These are phyloP conservation scores for Hydrotaea diabolus DNA, from an alignment of 2,888 invertebrate species.

Conservation along the genomic window DNA sequence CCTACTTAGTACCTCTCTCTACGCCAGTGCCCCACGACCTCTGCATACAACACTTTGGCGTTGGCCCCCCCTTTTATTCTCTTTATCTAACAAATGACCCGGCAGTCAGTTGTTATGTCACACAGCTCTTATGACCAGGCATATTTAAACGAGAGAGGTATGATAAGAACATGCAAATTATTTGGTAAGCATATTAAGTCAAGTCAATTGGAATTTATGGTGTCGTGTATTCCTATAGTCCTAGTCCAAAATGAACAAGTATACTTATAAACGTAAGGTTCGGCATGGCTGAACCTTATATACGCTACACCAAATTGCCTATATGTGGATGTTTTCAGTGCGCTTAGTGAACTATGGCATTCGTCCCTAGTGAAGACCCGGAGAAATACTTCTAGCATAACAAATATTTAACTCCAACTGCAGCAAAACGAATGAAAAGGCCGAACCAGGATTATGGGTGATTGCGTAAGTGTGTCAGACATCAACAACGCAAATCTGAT, in stretches of 20 bases:
- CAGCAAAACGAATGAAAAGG: background rate
- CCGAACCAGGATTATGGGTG: background rate
- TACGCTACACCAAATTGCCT: too few species aligned
- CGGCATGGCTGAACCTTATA: too few species aligned
- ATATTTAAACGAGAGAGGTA: slow-evolving; percentile 36
- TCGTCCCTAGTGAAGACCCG: background rate
- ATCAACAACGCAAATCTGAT: background rate
- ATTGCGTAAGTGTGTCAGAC: background rate
- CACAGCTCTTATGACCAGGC: slow-evolving; percentile 34
- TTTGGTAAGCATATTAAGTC: too few species aligned
- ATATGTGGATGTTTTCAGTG: too few species aligned
- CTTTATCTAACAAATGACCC: slow-evolving; percentile 38
- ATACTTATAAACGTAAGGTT: too few species aligned
- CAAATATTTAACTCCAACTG: background rate
- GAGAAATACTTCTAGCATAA: background rate
- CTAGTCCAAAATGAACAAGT: too few species aligned
- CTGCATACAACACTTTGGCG: background rate
- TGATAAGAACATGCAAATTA: background rate
- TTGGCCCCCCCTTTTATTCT: background rate
- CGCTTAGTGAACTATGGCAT: background rate
- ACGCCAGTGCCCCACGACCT: background rate
- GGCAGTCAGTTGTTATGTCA: slow-evolving; percentile 28
- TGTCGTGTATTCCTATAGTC: too few species aligned
- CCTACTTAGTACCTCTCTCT: background rate
- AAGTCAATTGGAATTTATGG: too few species aligned